Evolutionary conservation across 30 jellyfish, hydroid and myxozoan genomes (phyloP).

Genomic region (Cassiopea xamachana): DNA sequence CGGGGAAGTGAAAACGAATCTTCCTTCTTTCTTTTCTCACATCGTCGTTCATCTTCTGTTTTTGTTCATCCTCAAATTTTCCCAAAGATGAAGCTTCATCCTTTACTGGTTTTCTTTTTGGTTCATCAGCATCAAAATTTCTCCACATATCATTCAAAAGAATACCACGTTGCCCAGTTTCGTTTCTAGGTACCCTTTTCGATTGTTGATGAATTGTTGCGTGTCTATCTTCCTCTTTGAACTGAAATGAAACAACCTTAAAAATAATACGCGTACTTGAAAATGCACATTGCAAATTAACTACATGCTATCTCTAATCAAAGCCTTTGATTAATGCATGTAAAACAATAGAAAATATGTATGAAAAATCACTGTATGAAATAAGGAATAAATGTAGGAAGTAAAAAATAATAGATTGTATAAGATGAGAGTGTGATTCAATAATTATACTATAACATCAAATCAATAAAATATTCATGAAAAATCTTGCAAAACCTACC

Average conservation of each 20-base stretch:
- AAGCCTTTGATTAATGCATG: too few species aligned
- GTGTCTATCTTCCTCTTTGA: background rate
- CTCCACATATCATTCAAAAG: conserved; percentile 70
- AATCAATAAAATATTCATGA: background rate
- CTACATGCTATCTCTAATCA: too few species aligned
- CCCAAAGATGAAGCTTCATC: background rate
- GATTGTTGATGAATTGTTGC: background rate
- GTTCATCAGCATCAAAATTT: conserved; percentile 43
- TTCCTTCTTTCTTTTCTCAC: conserved; percentile 18
- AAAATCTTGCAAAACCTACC: background rate
- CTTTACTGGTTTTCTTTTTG: background rate
- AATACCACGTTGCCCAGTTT: conserved; percentile 28
- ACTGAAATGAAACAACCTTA: background rate
- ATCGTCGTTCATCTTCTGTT: background rate
- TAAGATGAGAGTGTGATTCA: background rate
- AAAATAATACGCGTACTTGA: too few species aligned
- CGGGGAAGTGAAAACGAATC: conserved; percentile 57
- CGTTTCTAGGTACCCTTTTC: background rate
- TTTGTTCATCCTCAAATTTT: background rate
- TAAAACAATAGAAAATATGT: too few species aligned
- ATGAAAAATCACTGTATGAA: too few species aligned
- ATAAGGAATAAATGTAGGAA: too few species aligned
- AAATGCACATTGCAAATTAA: too few species aligned
- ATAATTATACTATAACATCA: background rate
- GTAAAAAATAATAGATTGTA: background rate